Evolutionary conservation across 2,797 vertebrate genomes (phyloP), one percentile per base, ranked within the genome.

Genomic region (Crenichthys baileyi): DNA sequence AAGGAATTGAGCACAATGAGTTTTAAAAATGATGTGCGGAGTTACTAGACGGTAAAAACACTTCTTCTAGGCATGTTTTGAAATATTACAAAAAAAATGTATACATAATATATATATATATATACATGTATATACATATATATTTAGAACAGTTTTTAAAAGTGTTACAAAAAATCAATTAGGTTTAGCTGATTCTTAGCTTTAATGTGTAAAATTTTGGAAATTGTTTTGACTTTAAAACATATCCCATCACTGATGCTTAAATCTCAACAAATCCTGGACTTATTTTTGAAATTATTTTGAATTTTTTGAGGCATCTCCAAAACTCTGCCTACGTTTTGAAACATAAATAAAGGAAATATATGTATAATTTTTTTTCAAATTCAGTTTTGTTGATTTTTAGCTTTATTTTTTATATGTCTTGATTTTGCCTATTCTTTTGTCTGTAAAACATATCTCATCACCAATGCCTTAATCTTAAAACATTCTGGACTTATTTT

Each of bases 1-100:
- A 86, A 82, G 24, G 80, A 90, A 70, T 78, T 63, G 65, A 81
- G 36, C 44, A 24, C 61, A 78, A 75, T 87, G 16, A 81, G 58
- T 56, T 75, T 87, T 76, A 76, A 58, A 76, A 79, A 36, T 36
- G 15, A 46, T 75, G 76, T 65, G 44, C 24, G 29, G 77, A 79
- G 53, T 20, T 73, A 39, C 76, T 24, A 50, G 18, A 63, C 48
- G 55, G 20, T 24, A 13, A 31, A 63, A 11, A 56, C n/a, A 31
- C n/a, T 50, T 46, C 50, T 18, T 29, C 7, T 20, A 7, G 16
- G 41, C 13, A 7, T 4, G 44, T n/a, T 48, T 60, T 29, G 0
- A 44, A 60, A 58, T 31, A 50, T 29, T 73, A 29, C 46, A 7
- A 29, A 6, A 74, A 48, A 20, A 12, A 31, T 16, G n/a, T n/a